Percentiles rank a stretch among this genome's conserved stretches.
phyloP scores from a whole-genome alignment of 2,888 invertebrate species.

The Hypomecis punctinalis region DNA sequence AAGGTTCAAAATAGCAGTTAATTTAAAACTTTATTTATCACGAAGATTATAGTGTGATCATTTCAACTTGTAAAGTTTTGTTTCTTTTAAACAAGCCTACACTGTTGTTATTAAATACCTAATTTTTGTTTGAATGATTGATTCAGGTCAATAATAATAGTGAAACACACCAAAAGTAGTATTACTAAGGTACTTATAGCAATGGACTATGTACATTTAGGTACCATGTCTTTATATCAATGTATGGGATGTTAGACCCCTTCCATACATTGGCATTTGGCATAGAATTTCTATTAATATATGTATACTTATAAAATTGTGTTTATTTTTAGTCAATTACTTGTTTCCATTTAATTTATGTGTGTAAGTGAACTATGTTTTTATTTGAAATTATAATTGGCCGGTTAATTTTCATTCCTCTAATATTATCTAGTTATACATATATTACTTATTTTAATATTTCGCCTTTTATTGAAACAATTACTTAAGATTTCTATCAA shows the following conservation, averaged over 20 bases:
- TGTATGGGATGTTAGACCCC: constrained; percentile 63
- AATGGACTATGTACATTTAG: constrained; percentile 36
- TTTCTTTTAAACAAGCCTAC: neutral
- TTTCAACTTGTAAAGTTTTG: neutral
- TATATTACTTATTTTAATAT: constrained; percentile 12
- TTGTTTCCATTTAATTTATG: constrained; percentile 2
- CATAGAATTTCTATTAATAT: constrained; percentile 45
- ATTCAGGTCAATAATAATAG: constrained; percentile 32
- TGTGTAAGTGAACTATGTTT: neutral
- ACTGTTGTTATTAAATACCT: neutral
- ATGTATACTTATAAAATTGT: constrained; percentile 39
- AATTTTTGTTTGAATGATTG: constrained; percentile 18
- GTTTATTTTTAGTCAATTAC: constrained; percentile 38
- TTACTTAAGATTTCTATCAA: constrained; percentile 11
- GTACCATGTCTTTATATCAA: constrained; percentile 47
- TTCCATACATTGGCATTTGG: constrained; percentile 70
- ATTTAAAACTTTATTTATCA: neutral
- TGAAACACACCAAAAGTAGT: constrained; percentile 59
- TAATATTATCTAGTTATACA: constrained; percentile 13
- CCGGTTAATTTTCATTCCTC: constrained; percentile 19
- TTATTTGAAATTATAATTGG: neutral
- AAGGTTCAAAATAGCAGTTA: constrained; percentile 1
- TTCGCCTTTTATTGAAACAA: constrained; percentile 7
- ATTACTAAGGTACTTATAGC: constrained; percentile 46
- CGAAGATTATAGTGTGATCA: constrained; percentile 4